phyloP scores from a whole-genome alignment of 2,888 invertebrate genomes.

The Eudasyphora cyanicolor region DNA sequence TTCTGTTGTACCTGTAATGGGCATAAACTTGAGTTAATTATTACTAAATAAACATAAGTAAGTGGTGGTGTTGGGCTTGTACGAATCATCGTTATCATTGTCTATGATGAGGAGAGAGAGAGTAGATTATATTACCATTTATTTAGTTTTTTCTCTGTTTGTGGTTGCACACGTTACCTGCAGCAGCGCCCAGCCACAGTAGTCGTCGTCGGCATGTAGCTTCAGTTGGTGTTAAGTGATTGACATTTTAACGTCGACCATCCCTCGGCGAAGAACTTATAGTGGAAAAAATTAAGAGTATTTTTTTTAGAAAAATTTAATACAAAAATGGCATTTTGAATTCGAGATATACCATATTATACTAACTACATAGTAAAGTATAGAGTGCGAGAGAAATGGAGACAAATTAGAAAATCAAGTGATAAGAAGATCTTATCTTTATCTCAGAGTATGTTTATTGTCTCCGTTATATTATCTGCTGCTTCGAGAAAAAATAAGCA shows the following conservation, averaged over 20 bases:
- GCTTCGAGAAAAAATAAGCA: too few species aligned
- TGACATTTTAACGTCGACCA: not conserved
- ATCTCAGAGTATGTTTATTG: too few species aligned
- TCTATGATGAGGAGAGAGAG: conserved; percentile 52
- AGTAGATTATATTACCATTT: conserved; percentile 72
- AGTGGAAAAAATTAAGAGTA: too few species aligned
- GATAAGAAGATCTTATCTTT: not conserved
- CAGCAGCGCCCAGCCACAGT: not conserved
- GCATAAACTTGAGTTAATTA: conserved; percentile 73
- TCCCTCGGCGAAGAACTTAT: not conserved
- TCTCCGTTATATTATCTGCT: not conserved
- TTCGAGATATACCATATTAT: too few species aligned
- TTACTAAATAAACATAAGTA: conserved; percentile 66
- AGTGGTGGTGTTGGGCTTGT: conserved; percentile 55
- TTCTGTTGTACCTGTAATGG: not conserved
- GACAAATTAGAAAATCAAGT: not conserved
- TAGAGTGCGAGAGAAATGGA: not conserved
- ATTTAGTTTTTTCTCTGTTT: conserved; percentile 39
- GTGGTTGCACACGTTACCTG: conserved; percentile 69
- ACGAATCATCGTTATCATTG: conserved; percentile 65
- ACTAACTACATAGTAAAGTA: not conserved
- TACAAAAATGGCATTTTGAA: too few species aligned
- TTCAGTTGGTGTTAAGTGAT: not conserved
- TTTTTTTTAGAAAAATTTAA: too few species aligned
- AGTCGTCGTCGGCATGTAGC: not conserved